A percentile compares a stretch with the other conserved stretches of the same genome.
These are phyloP conservation scores for Zelleria hepariella DNA, from an alignment of 2,888 invertebrate genomes.

Conservation along the genomic window DNA sequence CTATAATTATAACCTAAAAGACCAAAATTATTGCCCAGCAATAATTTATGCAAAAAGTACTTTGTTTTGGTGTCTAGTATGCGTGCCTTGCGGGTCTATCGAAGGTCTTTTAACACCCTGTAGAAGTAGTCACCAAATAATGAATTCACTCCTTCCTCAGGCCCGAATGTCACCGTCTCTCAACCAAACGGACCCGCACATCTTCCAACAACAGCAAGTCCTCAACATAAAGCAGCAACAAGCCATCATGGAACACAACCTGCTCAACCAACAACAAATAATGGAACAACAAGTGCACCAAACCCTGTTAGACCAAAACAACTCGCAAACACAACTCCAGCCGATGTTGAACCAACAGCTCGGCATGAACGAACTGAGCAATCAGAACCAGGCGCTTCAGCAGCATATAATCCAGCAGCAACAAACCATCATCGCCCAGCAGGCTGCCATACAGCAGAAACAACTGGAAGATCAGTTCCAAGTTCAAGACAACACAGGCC, in stretches of 20 bases:
- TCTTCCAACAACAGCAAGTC: conserved; percentile 39
- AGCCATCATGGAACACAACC: conserved; percentile 62
- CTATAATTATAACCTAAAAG: too few relatives aligned
- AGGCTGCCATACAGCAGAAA: conserved; percentile 64
- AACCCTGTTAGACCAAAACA: conserved; percentile 34
- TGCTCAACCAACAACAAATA: conserved; percentile 57
- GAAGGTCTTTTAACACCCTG: too few relatives aligned
- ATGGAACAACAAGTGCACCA: conserved; percentile 52
- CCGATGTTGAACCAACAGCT: conserved; percentile 49
- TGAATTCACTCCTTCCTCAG: too few relatives aligned
- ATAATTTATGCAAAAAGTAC: too few relatives aligned
- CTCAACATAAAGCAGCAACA: conserved; percentile 49
- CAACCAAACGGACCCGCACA: conserved; percentile 33
- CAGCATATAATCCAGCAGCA: conserved; percentile 68
- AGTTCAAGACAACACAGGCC: conserved; percentile 44
- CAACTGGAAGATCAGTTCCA: conserved; percentile 54
- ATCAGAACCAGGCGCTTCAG: conserved; percentile 66
- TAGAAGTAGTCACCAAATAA: too few relatives aligned
- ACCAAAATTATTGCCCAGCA: too few relatives aligned
- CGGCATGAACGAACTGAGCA: conserved; percentile 43
- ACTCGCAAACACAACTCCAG: conserved; percentile 42
- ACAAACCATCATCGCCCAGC: conserved; percentile 59
- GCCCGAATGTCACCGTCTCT: conserved; percentile 55
- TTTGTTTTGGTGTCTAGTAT: too few relatives aligned
- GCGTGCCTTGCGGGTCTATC: too few relatives aligned